Percentiles rank a stretch among this genome's conserved stretches.
phyloP scores from a whole-genome alignment of 2,888 invertebrate species.

The Tetanocera ferruginea region DNA sequence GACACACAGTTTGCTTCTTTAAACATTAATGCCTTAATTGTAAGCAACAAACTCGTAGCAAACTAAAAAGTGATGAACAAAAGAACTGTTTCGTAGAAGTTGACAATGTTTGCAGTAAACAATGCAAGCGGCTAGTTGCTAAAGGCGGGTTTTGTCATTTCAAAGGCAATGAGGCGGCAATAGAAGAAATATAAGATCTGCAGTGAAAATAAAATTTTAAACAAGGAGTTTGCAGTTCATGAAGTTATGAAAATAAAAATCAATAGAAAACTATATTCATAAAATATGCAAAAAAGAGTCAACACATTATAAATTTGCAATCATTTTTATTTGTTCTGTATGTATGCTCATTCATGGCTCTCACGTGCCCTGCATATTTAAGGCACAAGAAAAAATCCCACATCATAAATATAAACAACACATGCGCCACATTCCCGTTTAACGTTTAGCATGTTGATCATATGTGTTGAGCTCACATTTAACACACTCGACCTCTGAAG shows the following conservation, averaged over 20 bases:
- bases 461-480: not conserved
- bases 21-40: not conserved
- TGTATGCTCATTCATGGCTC: not conserved
- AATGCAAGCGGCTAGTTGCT: not conserved
- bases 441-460: not conserved
- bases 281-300: too few species aligned
- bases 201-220: too few species aligned
- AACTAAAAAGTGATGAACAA: slow-evolving; percentile 15
- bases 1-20: not conserved
- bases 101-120: slow-evolving; percentile 21
- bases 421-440: not conserved
- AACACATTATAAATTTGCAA: not conserved
- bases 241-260: too few species aligned
- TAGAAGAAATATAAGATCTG: not conserved
- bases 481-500: not conserved
- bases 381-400: not conserved
- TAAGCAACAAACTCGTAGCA: not conserved
- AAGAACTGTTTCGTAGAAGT: slow-evolving; percentile 14
- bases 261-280: too few species aligned
- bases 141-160: not conserved
- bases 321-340: not conserved
- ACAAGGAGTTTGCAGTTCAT: too few species aligned
- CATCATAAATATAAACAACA: not conserved
- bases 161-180: not conserved
- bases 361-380: not conserved